A percentile compares a stretch with the other conserved stretches of the same genome.
phyloP scores from a whole-genome alignment of 2,888 invertebrate genomes.

The Amblyjoppa fuscipennis region DNA sequence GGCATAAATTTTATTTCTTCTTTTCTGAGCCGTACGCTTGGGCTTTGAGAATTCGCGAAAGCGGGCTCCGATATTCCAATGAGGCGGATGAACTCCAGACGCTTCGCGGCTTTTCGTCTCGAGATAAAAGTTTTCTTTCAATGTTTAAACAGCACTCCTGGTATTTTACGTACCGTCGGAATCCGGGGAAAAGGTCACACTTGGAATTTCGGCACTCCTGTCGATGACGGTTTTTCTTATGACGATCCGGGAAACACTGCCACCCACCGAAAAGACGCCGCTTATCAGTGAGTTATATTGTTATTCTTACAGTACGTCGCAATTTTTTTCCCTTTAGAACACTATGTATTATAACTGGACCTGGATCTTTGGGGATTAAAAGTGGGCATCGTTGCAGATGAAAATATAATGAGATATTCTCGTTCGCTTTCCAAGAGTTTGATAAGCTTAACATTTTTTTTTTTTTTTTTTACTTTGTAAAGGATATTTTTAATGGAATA shows the following conservation, averaged over 20 bases:
- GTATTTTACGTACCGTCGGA: conserved; percentile 96
- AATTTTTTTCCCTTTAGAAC: not conserved
- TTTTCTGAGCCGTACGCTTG: not conserved
- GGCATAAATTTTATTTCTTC: not conserved
- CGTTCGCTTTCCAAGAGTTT: too few relatives aligned
- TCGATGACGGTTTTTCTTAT: conserved; percentile 96
- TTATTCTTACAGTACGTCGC: not conserved
- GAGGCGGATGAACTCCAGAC: not conserved
- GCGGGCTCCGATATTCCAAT: not conserved
- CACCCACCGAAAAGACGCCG: conserved; percentile 95
- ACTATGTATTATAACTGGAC: not conserved
- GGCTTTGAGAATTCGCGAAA: not conserved
- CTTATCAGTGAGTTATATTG: conserved; percentile 90
- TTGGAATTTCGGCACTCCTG: conserved; percentile 94
- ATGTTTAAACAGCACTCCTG: conserved; percentile 88
- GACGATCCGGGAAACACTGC: conserved; percentile 94
- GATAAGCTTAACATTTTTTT: too few relatives aligned
- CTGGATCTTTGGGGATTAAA: not conserved
- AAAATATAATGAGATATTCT: conserved; percentile 6
- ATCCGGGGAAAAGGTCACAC: conserved; percentile 94
- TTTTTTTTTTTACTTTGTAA: too few relatives aligned
- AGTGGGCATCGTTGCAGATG: not conserved
- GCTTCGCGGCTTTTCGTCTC: not conserved
- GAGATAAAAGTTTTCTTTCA: conserved; percentile 55
- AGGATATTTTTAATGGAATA: not conserved